Evolutionary conservation across 2,797 vertebrate species (phyloP).

Genomic region (Pipistrellus nathusii): DNA sequence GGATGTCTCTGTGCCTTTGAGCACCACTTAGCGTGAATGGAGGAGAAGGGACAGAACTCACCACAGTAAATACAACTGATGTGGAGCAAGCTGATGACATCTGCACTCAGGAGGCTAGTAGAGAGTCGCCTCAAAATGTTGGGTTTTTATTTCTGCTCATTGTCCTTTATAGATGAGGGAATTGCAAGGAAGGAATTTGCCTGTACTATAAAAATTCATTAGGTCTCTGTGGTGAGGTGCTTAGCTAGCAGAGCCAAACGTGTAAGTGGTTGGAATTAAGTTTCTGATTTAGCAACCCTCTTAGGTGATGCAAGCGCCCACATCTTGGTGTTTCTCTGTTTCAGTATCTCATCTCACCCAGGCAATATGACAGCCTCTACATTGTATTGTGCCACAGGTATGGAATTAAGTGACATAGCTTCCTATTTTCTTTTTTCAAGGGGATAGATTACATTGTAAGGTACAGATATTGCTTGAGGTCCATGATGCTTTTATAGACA

Average conservation of each 20-base stretch:
- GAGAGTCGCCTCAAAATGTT: neutral
- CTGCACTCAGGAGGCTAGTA: neutral
- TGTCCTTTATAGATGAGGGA: neutral
- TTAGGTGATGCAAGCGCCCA: neutral
- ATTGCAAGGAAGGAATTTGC: neutral
- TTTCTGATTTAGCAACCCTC: neutral
- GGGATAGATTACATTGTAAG: neutral
- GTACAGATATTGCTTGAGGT: neutral
- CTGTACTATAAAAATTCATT: neutral
- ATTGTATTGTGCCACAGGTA: neutral
- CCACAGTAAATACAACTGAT: neutral
- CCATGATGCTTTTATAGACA: constrained; percentile 14
- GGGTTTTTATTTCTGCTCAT: constrained; percentile 22
- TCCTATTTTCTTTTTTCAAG: neutral
- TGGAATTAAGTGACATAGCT: neutral
- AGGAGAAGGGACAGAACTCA: neutral
- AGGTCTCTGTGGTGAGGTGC: neutral
- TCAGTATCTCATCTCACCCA: neutral
- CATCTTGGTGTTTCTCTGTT: neutral
- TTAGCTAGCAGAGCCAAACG: neutral
- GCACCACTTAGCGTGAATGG: neutral
- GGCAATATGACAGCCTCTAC: neutral
- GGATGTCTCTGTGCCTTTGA: neutral
- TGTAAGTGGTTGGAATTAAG: neutral
- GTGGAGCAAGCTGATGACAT: neutral